Evolutionary conservation across 2,797 vertebrate genomes (phyloP), one percentile per base, ranked within the genome.

Genomic region (Notolabrus celidotus): DNA sequence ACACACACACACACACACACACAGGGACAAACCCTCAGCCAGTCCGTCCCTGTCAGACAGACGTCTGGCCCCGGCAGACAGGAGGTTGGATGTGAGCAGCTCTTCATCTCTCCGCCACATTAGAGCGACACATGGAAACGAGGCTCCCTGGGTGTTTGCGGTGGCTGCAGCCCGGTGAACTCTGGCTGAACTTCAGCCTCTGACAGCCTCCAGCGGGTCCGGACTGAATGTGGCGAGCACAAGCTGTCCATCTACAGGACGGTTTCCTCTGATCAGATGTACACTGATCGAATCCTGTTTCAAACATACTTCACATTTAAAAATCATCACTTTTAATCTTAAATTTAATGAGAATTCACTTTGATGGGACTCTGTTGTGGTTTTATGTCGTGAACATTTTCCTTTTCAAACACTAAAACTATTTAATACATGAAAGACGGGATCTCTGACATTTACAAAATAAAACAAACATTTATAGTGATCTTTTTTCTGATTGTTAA

Each of bases 151-250:
- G 65, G 79, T 67, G 65, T 53, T 57, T 83, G 77, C 60, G 63
- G 78, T 76, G 71, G 65, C 78, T 71, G 71, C 8, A 54, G 77
- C 66, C 66, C n/a, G 19, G 12, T 86, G 84, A 88, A 77, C 84
- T 88, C 79, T 88, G 86, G 84, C 84, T 88, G 86, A 86, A 86
- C 84, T 52, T 70, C 46, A 39, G 45, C 47, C 56, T 69, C 59
- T 69, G 57, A 76, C 38, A 10, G 43, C 56, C 60, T 71, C 59
- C 67, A 46, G 19, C 43, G 10, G 61, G 50, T 66, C 67, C 46
- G 49, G 45, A 7, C 12, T 10, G 20, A 47, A 45, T 12, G 45
- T 5, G 10, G 43, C 20, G 5, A 5, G 22, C 45, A 23, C 45
- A 25, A 47, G 45, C 45, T 47, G 45, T 47, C 45, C 45, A 47